A percentile compares a stretch with the other conserved stretches of the same genome.
Conservation (phyloP, 2,797 vertebrate species). For the Melanotaenia trifasciata region DNA sequence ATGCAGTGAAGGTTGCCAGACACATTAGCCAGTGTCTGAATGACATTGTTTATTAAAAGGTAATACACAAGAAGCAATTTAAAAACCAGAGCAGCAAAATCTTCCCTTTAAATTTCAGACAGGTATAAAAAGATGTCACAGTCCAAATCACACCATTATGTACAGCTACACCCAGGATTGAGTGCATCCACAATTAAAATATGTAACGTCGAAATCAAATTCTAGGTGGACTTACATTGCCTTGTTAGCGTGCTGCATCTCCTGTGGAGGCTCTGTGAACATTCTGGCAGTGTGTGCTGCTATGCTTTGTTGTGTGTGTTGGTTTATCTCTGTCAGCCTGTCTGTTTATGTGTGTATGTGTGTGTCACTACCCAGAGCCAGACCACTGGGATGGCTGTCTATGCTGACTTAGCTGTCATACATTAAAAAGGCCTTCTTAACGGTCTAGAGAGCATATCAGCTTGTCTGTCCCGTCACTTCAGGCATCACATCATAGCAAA, state of each 20-base stretch:
- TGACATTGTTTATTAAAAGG: not conserved
- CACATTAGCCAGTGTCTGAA: slow-evolving; percentile 10
- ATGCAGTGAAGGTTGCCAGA: slow-evolving; percentile 26
- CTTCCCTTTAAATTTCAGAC: slow-evolving; percentile 10
- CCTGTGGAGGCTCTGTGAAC: slow-evolving; percentile 63
- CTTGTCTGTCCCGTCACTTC: slow-evolving; percentile 68
- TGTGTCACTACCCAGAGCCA: slow-evolving; percentile 66
- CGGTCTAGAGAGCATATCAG: slow-evolving; percentile 71
- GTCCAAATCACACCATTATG: not conserved
- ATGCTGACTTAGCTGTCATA: slow-evolving; percentile 82
- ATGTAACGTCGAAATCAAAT: slow-evolving; percentile 25
- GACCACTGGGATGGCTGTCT: slow-evolving; percentile 69
- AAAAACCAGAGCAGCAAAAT: not conserved
- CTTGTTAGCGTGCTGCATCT: slow-evolving; percentile 60
- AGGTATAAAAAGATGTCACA: not conserved
- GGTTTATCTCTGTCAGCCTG: slow-evolving; percentile 69
- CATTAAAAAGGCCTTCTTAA: slow-evolving; percentile 76
- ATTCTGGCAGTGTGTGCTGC: slow-evolving; percentile 65
- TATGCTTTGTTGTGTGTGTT: slow-evolving; percentile 63
- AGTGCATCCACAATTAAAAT: not conserved
- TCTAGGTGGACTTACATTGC: slow-evolving; percentile 73
- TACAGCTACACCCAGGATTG: not conserved
- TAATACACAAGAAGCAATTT: not conserved
- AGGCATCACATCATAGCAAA: slow-evolving; percentile 49
- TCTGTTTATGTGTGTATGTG: slow-evolving; percentile 46